Percentiles rank a stretch among this genome's conserved stretches.
Conservation (phyloP, 2,797 vertebrate genomes). For the Poeciliopsis gracilis region DNA sequence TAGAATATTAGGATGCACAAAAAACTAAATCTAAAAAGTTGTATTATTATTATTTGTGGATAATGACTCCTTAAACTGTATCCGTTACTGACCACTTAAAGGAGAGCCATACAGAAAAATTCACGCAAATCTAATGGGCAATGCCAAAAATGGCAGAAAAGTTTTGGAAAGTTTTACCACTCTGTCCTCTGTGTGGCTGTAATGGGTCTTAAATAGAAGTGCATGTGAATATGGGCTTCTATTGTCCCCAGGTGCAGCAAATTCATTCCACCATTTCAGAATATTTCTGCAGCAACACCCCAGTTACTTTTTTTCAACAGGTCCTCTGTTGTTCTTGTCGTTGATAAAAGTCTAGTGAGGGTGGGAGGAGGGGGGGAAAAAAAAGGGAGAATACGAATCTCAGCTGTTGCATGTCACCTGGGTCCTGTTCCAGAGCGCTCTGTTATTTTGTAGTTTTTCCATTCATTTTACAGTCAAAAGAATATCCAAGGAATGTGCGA, state of each 20-base stretch:
- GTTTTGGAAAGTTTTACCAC: constrained; percentile 21
- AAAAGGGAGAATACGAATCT: constrained; percentile 65
- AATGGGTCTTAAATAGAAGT: constrained; percentile 88
- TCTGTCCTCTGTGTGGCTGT: constrained; percentile 71
- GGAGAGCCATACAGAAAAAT: constrained; percentile 68
- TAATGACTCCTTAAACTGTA: constrained; percentile 41
- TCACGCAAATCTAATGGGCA: constrained; percentile 33
- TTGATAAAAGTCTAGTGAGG: constrained; percentile 75
- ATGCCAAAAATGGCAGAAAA: constrained; percentile 45
- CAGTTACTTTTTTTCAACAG: constrained; percentile 78
- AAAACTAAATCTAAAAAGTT: constrained; percentile 38
- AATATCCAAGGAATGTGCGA: constrained; percentile 99
- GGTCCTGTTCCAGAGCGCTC: constrained; percentile 89
- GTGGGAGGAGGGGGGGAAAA: constrained; percentile 44
- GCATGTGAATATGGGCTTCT: constrained; percentile 87
- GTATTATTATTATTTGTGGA: constrained; percentile 19
- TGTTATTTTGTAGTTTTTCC: constrained; percentile 99
- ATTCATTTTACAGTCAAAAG: constrained; percentile 99
- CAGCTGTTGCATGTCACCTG: constrained; percentile 94
- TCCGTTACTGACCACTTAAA: constrained; percentile 50
- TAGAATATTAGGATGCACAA: constrained; percentile 37
- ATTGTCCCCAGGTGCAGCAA: constrained; percentile 84
- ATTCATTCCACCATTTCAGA: constrained; percentile 82
- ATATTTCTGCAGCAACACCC: constrained; percentile 83
- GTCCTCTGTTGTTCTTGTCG: constrained; percentile 80